These are phyloP conservation scores for Sebastiscus albofasciatus DNA, from an alignment of 2,797 vertebrate genomes.

Conservation along the genomic window DNA sequence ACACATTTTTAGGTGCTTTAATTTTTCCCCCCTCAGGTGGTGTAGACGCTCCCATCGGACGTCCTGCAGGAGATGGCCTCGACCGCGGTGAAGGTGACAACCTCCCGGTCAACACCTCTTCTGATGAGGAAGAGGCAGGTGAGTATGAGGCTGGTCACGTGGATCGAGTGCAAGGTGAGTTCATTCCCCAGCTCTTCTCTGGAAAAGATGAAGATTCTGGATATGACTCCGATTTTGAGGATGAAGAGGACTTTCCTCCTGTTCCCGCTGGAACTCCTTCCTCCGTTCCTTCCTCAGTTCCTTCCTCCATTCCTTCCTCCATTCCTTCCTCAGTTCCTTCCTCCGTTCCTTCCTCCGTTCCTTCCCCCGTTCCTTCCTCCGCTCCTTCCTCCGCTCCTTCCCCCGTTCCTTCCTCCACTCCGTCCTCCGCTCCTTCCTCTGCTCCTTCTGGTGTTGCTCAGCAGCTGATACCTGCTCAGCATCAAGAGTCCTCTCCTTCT, in stretches of 20 bases:
- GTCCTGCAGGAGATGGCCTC: background rate
- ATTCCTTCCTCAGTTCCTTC: accelerated
- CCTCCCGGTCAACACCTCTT: background rate
- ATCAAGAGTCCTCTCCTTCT: background rate
- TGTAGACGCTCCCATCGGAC: background rate
- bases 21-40: background rate
- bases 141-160: background rate
- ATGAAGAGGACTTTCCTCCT: background rate
- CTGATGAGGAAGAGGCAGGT: background rate
- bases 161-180: background rate
- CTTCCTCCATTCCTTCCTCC: no score
- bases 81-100: background rate
- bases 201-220: background rate
- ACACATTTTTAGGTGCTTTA: background rate
- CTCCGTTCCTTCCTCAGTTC: no score
- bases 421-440: no score
- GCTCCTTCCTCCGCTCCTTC: accelerated
- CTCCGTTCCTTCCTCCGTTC: accelerated
- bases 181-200: background rate
- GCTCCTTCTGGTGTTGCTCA: background rate
- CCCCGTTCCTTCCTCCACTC: accelerated
- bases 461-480: background rate
- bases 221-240: background rate
- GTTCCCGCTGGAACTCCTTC: no score
- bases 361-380: accelerated